phyloP scores from a whole-genome alignment of 2,113 vertebrate species.

The Cynocephalus volans region DNA sequence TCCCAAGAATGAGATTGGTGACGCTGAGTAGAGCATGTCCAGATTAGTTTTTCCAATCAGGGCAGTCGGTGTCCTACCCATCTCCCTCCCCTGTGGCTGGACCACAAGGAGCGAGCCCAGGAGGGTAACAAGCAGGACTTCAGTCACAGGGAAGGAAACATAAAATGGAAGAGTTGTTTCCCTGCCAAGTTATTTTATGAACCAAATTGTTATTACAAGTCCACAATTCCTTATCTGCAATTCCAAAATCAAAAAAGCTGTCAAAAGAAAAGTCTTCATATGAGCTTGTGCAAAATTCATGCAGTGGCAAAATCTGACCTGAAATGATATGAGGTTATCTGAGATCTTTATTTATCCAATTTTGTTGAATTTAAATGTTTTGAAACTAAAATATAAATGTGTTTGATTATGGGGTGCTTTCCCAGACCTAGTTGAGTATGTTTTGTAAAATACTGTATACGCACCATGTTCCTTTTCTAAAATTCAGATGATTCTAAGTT shows the following conservation, averaged over 20 bases:
- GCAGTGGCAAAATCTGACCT: background rate
- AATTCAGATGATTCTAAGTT: background rate
- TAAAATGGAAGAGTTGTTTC: background rate
- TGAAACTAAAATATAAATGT: conserved; percentile 14
- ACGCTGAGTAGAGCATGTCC: background rate
- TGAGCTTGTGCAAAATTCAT: background rate
- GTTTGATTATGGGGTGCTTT: background rate
- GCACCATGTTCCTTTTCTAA: background rate
- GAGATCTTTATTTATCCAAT: background rate
- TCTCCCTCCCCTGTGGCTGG: background rate
- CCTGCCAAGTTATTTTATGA: background rate
- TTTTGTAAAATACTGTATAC: background rate
- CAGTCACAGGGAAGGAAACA: background rate
- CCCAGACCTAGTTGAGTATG: background rate
- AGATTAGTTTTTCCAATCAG: background rate
- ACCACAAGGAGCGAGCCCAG: background rate
- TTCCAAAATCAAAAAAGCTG: background rate
- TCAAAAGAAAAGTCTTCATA: background rate
- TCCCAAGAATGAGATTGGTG: background rate
- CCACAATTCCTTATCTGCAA: background rate
- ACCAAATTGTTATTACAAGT: background rate
- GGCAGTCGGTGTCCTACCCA: background rate
- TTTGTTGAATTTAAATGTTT: background rate
- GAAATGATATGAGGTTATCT: background rate
- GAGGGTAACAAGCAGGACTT: background rate